These are phyloP conservation scores for Aphelenchoides besseyi DNA, from an alignment of 1,140 invertebrate genomes.

Conservation along the genomic window DNA sequence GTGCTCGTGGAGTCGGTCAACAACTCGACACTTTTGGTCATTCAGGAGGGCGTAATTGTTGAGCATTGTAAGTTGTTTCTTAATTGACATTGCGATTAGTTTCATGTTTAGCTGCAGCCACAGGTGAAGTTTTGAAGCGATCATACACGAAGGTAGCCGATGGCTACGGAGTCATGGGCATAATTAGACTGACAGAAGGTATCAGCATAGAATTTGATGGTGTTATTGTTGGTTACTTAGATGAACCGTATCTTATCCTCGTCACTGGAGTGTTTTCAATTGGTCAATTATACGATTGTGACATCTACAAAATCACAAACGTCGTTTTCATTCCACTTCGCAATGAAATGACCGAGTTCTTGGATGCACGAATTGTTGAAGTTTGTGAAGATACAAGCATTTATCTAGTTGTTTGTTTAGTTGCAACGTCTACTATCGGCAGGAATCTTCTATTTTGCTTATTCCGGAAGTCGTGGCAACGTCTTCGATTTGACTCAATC, in stretches of 20 bases:
- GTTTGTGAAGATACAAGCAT: conserved; percentile 24
- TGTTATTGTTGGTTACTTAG: conserved; percentile 28
- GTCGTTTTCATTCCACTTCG: conserved; percentile 54
- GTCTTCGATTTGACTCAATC: conserved; percentile 55
- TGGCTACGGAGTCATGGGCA: conserved; percentile 57
- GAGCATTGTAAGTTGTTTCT: conserved; percentile 30
- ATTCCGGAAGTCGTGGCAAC: conserved; percentile 31
- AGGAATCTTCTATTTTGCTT: conserved; percentile 62
- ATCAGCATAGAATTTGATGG: no score
- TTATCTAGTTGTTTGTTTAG: conserved; percentile 41
- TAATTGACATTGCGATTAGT: neutral
- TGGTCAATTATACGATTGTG: conserved; percentile 53
- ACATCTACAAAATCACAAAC: conserved; percentile 57
- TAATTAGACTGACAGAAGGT: conserved; percentile 43
- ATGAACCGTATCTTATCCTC: conserved; percentile 51
- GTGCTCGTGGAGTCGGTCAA: conserved; percentile 43
- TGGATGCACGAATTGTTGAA: conserved; percentile 54
- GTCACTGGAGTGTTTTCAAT: conserved; percentile 60
- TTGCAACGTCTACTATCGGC: conserved; percentile 59
- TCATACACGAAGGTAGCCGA: conserved; percentile 55
- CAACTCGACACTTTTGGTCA: conserved; percentile 36
- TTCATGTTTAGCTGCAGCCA: conserved; percentile 36
- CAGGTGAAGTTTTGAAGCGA: conserved; percentile 37
- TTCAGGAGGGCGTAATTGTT: conserved; percentile 49
- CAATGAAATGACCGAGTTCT: conserved; percentile 30